Percentiles rank a stretch among this genome's conserved stretches.
These are phyloP conservation scores for Zelleria hepariella DNA, from an alignment of 2,888 invertebrate genomes.

Conservation along the genomic window DNA sequence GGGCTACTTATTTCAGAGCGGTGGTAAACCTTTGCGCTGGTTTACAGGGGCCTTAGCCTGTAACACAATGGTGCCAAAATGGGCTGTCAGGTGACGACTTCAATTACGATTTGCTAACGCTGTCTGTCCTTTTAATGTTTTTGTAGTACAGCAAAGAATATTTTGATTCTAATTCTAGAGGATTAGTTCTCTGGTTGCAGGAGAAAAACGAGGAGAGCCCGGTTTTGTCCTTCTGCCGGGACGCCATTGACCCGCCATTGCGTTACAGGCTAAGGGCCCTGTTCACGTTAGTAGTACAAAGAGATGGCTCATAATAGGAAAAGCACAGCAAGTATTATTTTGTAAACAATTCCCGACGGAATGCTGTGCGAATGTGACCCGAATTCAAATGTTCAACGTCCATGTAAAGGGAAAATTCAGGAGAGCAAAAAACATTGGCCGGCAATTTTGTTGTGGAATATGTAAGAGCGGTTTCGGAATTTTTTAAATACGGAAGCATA, in stretches of 20 bases:
- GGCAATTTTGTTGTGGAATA: background rate
- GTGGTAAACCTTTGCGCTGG: background rate
- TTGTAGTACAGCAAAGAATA: too few relatives aligned
- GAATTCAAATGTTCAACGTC: background rate
- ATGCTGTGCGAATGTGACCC: background rate
- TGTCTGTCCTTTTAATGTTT: too few relatives aligned
- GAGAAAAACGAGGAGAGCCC: too few relatives aligned
- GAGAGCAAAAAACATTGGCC: slow-evolving; percentile 9
- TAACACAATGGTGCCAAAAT: too few relatives aligned
- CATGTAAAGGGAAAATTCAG: background rate
- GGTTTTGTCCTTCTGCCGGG: too few relatives aligned
- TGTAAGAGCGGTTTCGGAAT: background rate
- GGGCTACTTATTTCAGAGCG: background rate
- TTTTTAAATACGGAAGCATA: background rate
- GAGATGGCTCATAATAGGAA: background rate
- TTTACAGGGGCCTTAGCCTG: too few relatives aligned
- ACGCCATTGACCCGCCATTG: too few relatives aligned
- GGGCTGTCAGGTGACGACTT: too few relatives aligned
- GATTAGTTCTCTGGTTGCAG: too few relatives aligned
- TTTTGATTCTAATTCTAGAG: too few relatives aligned
- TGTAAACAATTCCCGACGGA: background rate
- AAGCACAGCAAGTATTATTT: background rate
- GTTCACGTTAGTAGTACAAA: background rate
- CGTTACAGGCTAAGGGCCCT: too few relatives aligned
- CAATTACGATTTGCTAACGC: too few relatives aligned